Evolutionary conservation across 2,797 vertebrate genomes (phyloP), one percentile per base, ranked within the genome.

Genomic region (Synaphobranchus kaupii): DNA sequence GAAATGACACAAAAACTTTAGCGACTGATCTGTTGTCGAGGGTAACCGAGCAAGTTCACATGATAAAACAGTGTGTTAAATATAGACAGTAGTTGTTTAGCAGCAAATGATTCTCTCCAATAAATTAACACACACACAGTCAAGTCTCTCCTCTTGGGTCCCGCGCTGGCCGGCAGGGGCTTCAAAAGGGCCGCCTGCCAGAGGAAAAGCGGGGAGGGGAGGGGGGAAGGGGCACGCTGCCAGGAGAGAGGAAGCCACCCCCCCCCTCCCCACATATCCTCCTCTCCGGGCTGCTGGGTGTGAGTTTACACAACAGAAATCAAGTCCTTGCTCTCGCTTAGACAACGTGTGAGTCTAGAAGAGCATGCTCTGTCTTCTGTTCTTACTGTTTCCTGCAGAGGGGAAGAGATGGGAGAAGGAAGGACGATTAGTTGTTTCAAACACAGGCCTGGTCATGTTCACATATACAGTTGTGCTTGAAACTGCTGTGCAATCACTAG

Each of bases 71-170:
- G 95, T 96, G 93, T 96, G 97, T 98, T 98, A 98, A 96, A 97
- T 97, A 97, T 96, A 98, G 96, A 99, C 98, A 99, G 98, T 98
- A 99, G 98, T 99, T 97, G 95, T 97, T 98, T 99, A 99, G 98
- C 98, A 99, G 98, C 98, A 99, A 95, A 98, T 95, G 94, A 96
- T 96, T 96, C 89, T 85, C 95, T 93, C 93, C 95, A 98, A 99
- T 99, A 99, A 98, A 99, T 98, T 96, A 98, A 97, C 97, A 96
- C 96, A 96, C 96, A 95, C 96, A 97, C 96, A 93, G 94, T 93
- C 82, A 83, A 28, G 78, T 84, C 44, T 87, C 96, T 94, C 96
- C 95, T 95, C 95, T 96, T 95, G 96, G 66, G 96, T 96, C 93
- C 96, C 95, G 95, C 96, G 95, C 94, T 95, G 96, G 95, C 96